phyloP scores from a whole-genome alignment of 2,113 vertebrate genomes.

The Balaeniceps rex region DNA sequence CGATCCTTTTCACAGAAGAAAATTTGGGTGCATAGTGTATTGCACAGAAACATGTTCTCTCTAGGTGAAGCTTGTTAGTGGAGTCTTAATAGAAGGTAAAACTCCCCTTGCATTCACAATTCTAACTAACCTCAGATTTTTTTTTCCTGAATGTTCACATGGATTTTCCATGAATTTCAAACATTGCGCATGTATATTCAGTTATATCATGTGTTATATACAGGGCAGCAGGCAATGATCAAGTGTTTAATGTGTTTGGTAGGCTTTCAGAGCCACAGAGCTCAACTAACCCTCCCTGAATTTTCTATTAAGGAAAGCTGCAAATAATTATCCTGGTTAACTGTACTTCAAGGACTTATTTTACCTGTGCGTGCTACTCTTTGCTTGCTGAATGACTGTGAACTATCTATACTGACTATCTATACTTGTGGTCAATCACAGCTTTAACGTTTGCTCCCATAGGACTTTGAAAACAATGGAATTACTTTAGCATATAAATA shows the following conservation, averaged over 20 bases:
- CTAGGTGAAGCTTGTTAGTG: neutral
- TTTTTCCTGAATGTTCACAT: neutral
- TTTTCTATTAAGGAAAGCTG: neutral
- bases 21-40: neutral
- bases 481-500: conserved; percentile 23
- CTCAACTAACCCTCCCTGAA: neutral
- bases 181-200: neutral
- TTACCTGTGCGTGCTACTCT: neutral
- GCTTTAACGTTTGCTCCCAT: neutral
- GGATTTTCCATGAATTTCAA: neutral
- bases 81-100: neutral
- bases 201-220: neutral
- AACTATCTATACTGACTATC: neutral
- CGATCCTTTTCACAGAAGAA: neutral
- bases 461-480: neutral
- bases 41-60: neutral
- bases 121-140: neutral
- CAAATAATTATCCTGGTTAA: neutral
- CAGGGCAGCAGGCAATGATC: neutral
- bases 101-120: neutral
- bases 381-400: neutral
- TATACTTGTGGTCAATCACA: neutral
- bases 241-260: neutral
- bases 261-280: neutral
- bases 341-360: neutral